A percentile compares a stretch with the other conserved stretches of the same genome.
Conservation (phyloP, 2,113 vertebrate species). For the Hiodon alosoides region DNA sequence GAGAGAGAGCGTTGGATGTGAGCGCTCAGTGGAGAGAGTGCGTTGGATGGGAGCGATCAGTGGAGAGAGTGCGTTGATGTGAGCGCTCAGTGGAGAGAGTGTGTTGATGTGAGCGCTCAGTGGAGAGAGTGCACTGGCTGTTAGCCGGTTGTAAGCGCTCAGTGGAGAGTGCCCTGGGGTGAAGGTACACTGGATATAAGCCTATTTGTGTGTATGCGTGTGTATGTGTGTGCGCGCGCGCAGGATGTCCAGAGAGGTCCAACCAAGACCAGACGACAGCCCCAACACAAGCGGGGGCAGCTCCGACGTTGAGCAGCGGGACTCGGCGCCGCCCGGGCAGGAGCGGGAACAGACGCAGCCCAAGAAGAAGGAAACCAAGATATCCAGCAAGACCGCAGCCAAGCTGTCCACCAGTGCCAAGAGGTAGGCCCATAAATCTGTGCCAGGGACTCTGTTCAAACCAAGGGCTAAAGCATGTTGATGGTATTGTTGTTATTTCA, state of each 20-base stretch:
- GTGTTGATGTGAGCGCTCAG: neutral
- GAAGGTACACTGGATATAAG: too few species aligned
- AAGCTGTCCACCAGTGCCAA: conserved; percentile 96
- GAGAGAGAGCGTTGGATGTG: too few species aligned
- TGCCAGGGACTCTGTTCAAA: neutral
- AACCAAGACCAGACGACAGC: conserved; percentile 85
- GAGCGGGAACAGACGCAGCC: conserved; percentile 85
- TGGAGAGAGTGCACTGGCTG: neutral
- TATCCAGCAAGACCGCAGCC: conserved; percentile 93
- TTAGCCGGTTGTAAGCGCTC: too few species aligned
- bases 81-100: neutral
- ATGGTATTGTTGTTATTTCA: neutral
- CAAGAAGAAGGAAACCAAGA: conserved; percentile 93
- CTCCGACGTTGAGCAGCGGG: conserved; percentile 86
- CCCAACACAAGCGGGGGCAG: conserved; percentile 93
- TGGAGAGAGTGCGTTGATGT: neutral
- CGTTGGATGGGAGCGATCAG: too few species aligned
- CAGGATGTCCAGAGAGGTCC: conserved; percentile 90
- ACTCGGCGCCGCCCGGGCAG: conserved; percentile 70
- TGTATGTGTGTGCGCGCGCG: conserved; percentile 21
- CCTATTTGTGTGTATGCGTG: neutral
- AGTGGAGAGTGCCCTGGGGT: too few species aligned
- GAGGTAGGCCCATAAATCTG: conserved; percentile 60
- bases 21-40: too few species aligned
- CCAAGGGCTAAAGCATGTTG: neutral